Evolutionary conservation across 2,888 invertebrate species (phyloP), one percentile per base, ranked within the genome.

Genomic region (Ichneumoninae sp.): DNA sequence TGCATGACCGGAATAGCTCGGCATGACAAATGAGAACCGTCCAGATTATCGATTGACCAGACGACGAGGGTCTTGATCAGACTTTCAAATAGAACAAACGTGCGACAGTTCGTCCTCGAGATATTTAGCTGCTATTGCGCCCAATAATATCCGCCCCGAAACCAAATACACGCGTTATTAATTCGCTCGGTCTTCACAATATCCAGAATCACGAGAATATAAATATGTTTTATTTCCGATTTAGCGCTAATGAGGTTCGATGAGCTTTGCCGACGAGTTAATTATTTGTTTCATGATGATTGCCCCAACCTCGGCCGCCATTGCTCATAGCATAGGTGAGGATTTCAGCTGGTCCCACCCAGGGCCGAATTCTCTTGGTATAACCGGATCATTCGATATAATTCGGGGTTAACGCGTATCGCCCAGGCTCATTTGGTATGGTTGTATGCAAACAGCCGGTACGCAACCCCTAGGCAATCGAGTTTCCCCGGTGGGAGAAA

Each of bases 371-470:
- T 65, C 44, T 69, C 54, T 66, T 47, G 22, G 50, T 76, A 22
- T 71, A 81, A 84, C 78, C 76, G 69, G 75, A 85, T 83, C 75
- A 54, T 85, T 77, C 69, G 57, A 87, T 78, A 70, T 83, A 81
- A 85, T 87, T 85, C 47, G 73, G 36, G 47, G 70, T 75, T 79
- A 85, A 80, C 73, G 78, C 36, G 68, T 82, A 73, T 79, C 78
- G 73, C 60, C 50, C 71, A 47, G 79, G 75, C 74, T 86, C 83
- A 86, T 86, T 85, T 81, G 40, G 69, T 80, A 63, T 78, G 68
- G 85, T 73, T 83, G 79, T 85, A 81, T 69, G 78, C 75, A 85
- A 86, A 85, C 85, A 86, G 76, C 40, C 57, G 71, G 71, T 78
- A 50, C 68, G 73, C 57, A 75, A 68, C 78, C 83, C 79, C 69